Percentiles rank a stretch among this genome's conserved stretches.
Conservation (phyloP, 2,888 invertebrate genomes). For the Dichetophora obliterata region DNA sequence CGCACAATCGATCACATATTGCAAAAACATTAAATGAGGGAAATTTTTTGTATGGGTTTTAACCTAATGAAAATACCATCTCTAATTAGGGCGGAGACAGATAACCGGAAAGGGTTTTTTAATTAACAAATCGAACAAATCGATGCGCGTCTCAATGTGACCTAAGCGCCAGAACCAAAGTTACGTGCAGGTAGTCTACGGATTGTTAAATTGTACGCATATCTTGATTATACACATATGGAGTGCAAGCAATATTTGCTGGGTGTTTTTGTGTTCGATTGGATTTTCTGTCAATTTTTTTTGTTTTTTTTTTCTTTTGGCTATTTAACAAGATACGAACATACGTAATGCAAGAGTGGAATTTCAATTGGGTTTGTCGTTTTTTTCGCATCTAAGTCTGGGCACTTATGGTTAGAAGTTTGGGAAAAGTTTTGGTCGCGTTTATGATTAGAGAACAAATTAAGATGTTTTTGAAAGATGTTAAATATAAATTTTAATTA, state of each 20-base stretch:
- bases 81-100: conserved; percentile 58
- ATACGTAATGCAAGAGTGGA: conserved; percentile 39
- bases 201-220: background rate
- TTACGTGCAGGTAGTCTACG: background rate
- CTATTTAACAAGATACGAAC: background rate
- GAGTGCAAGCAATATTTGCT: conserved; percentile 50
- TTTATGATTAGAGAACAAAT: too few relatives aligned
- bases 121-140: background rate
- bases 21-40: conserved; percentile 47
- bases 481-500: too few relatives aligned
- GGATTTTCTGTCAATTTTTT: conserved; percentile 12
- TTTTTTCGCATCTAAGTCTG: background rate
- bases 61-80: conserved; percentile 60
- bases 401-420: too few relatives aligned
- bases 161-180: conserved; percentile 52
- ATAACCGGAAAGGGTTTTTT: conserved; percentile 61
- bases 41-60: conserved; percentile 60
- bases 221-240: conserved; percentile 44
- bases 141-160: conserved; percentile 11
- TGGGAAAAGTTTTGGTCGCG: too few relatives aligned
- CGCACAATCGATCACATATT: conserved; percentile 15
- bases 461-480: too few relatives aligned
- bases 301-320: too few relatives aligned
- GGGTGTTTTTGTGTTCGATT: conserved; percentile 52
- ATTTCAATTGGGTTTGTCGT: conserved; percentile 40